Evolutionary conservation across 2,797 vertebrate species (phyloP), one percentile per base, ranked within the genome.

Genomic region (Sciurus vulgaris): DNA sequence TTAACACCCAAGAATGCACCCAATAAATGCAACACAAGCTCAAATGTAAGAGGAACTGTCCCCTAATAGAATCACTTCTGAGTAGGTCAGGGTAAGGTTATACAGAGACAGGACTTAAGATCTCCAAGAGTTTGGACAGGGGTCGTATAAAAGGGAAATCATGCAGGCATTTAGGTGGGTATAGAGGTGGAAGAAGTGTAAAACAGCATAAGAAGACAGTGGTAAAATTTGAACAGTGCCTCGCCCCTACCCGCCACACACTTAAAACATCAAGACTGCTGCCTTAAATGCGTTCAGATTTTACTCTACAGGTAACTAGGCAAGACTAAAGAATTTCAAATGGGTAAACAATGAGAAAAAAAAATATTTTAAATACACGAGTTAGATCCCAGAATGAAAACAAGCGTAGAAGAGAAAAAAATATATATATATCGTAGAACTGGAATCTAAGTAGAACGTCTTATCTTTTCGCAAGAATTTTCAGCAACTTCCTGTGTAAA

Each of bases 301-400:
- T 70, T 79, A 74, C 51, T 82, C 56, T 82, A 69, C 56, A 84
- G n/a, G 44, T 28, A 65, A 93, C 20, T 30, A 90, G 6, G 18
- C 69, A 91, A n/a, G 84, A 49, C 0, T 59, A 14, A 78, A 91
- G 14, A 24, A 4, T 44, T 76, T 93, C 76, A 18, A 70, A 89
- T 17, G 8, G 17, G 28, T 2, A 59, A 89, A 72, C 41, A 61
- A 1, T 18, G 26, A 83, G 9, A 79, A 33, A 44, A 74, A 90
- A 72, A 44, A 74, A 90, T 8, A 12, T 24, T 51, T 56, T 41
- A 77, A 22, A 59, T 7, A 86, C 33, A 54, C 41, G 51, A 47
- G 78, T 15, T 33, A 88, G 51, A 44, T 0, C 28, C 28, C 14
- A 51, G 44, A 41, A 92, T 41, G 73, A 65, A 86, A 86, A 63